Percentiles rank a stretch among this genome's conserved stretches.
phyloP scores from a whole-genome alignment of 2,888 invertebrate species.

The Epirrhoe tristata region DNA sequence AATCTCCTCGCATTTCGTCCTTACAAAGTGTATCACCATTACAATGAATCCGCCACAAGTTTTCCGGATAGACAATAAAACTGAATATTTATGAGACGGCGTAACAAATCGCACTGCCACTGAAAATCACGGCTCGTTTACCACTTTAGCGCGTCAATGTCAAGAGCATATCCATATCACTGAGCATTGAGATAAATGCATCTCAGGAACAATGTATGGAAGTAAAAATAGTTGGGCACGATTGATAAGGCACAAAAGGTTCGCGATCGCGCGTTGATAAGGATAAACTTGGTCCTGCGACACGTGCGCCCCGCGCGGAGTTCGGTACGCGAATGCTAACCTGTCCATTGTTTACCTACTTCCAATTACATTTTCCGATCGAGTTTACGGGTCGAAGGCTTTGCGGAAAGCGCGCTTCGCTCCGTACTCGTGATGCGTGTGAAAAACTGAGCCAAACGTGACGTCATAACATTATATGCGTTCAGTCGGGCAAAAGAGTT shows the following conservation, averaged over 20 bases:
- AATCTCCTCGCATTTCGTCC: slow-evolving; percentile 67
- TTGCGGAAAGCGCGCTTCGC: slow-evolving; percentile 43
- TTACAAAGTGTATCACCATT: slow-evolving; percentile 72
- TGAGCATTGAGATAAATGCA: slow-evolving; percentile 65
- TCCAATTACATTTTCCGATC: slow-evolving; percentile 81
- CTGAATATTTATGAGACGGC: slow-evolving; percentile 69
- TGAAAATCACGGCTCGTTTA: slow-evolving; percentile 62
- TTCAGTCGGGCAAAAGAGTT: slow-evolving; percentile 12
- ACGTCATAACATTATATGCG: slow-evolving; percentile 21
- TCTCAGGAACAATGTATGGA: slow-evolving; percentile 57
- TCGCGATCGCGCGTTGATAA: slow-evolving; percentile 58
- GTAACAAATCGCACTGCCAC: slow-evolving; percentile 65
- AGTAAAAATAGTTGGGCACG: slow-evolving; percentile 55
- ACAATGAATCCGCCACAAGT: slow-evolving; percentile 74
- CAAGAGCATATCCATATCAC: slow-evolving; percentile 67
- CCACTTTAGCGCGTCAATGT: slow-evolving; percentile 59
- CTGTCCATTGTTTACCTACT: slow-evolving; percentile 77
- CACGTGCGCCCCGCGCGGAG: slow-evolving; percentile 75
- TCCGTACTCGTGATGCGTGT: slow-evolving; percentile 24
- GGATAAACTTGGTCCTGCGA: slow-evolving; percentile 58
- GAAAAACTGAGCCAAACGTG: slow-evolving; percentile 23
- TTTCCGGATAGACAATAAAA: slow-evolving; percentile 68
- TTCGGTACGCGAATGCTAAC: slow-evolving; percentile 78
- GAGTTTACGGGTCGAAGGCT: slow-evolving; percentile 80
- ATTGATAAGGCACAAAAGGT: slow-evolving; percentile 73